phyloP scores from a whole-genome alignment of 2,113 vertebrate species.

The Gallinago media region DNA sequence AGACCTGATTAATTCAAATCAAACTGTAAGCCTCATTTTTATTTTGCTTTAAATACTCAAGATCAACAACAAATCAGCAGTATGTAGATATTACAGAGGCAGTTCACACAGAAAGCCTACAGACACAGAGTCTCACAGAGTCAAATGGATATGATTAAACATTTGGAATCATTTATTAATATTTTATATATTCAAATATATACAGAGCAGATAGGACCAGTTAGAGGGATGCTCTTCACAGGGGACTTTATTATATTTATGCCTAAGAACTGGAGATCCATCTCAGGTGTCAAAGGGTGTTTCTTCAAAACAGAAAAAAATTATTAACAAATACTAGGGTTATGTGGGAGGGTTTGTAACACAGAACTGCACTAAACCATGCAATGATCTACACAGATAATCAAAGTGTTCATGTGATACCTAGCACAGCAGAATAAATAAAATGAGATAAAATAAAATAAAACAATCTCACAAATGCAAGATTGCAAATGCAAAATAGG shows the following conservation, averaged over 20 bases:
- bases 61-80: constrained; percentile 51
- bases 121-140: background rate
- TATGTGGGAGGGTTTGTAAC: background rate
- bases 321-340: constrained; percentile 19
- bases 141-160: constrained; percentile 54
- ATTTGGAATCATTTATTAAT: constrained; percentile 51
- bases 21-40: constrained; percentile 37
- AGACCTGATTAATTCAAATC: constrained; percentile 41
- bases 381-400: constrained; percentile 4
- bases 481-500: background rate
- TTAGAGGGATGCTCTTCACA: background rate
- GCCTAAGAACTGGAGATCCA: constrained; percentile 9
- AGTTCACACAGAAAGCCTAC: constrained; percentile 1
- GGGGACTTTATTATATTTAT: constrained; percentile 28
- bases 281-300: constrained; percentile 30
- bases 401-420: background rate
- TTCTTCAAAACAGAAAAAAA: constrained; percentile 38
- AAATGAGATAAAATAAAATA: background rate
- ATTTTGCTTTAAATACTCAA: constrained; percentile 51
- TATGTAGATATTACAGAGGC: constrained; percentile 12
- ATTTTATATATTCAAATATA: constrained; percentile 64
- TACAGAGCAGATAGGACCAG: constrained; percentile 15
- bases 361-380: background rate
- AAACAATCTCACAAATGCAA: constrained; percentile 10
- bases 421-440: background rate